Conservation (phyloP, 2,113 vertebrate species). For the Entelurus aequoreus region DNA sequence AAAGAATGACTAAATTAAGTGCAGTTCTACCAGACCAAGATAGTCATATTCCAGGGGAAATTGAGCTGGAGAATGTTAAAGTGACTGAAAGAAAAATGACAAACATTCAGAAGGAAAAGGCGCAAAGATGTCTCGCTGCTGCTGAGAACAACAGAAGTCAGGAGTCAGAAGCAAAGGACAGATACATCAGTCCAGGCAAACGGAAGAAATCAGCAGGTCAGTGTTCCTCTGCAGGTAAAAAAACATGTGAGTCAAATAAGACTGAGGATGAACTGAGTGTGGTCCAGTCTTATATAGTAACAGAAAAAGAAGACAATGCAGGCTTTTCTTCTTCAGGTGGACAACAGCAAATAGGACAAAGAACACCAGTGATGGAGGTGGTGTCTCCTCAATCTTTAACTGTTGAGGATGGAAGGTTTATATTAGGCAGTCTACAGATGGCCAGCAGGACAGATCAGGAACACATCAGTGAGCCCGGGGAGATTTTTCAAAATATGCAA, state of each 20-base stretch:
- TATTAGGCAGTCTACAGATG: too few relatives aligned
- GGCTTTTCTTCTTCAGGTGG: not conserved
- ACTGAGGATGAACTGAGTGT: not conserved
- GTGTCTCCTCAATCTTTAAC: not conserved
- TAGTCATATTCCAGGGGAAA: not conserved
- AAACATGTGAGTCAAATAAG: not conserved
- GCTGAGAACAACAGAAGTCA: not conserved
- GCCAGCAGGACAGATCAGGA: constrained; percentile 5
- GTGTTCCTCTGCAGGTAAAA: not conserved
- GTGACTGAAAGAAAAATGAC: not conserved
- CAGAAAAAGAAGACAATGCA: constrained; percentile 13
- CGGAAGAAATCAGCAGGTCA: not conserved
- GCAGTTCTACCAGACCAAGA: not conserved
- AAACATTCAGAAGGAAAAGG: not conserved
- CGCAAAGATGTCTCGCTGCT: too few relatives aligned
- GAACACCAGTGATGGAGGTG: constrained; percentile 1
- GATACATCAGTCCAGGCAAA: not conserved
- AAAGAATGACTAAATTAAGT: not conserved
- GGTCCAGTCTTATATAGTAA: constrained; percentile 1
- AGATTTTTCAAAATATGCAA: not conserved
- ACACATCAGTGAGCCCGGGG: not conserved
- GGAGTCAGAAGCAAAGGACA: not conserved
- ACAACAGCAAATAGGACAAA: constrained; percentile 2
- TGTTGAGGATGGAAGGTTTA: not conserved
- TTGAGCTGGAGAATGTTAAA: not conserved